Conservation (phyloP, 2,888 invertebrate species). For the Atethmia centrago region DNA sequence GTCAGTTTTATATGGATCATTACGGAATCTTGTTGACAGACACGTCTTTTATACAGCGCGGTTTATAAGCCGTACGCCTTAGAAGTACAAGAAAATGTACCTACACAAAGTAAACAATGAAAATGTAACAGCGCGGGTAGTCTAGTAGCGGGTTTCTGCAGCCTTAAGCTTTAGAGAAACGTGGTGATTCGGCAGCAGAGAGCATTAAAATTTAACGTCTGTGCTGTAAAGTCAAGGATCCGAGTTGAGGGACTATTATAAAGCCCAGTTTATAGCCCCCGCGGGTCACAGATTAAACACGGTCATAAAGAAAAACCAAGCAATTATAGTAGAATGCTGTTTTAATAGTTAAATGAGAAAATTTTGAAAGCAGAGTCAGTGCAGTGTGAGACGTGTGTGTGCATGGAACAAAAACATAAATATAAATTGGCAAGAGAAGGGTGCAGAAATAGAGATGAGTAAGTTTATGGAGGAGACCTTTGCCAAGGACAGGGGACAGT, state of each 20-base stretch:
- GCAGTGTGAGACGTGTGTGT: no score
- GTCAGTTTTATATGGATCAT: no score
- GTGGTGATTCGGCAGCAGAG: slow-evolving; percentile 41
- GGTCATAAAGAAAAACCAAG: slow-evolving; percentile 23
- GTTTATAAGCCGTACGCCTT: no score
- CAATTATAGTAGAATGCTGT: background rate
- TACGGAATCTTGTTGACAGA: no score
- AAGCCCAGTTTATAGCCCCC: slow-evolving; percentile 39
- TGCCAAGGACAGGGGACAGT: no score
- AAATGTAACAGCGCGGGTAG: slow-evolving; percentile 15
- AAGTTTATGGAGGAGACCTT: no score
- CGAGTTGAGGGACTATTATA: slow-evolving; percentile 35
- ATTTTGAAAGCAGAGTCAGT: no score
- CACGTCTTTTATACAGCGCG: no score
- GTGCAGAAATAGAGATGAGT: no score
- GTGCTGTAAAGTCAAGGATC: slow-evolving; percentile 30
- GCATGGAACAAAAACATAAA: no score
- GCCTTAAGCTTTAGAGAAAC: slow-evolving; percentile 35
- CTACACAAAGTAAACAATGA: slow-evolving; percentile 18
- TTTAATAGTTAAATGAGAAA: background rate
- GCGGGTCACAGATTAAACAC: slow-evolving; percentile 20
- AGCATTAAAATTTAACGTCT: slow-evolving; percentile 55
- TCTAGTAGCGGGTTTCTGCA: no score
- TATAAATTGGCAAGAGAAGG: no score
- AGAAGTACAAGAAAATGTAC: slow-evolving; percentile 6